Conservation (phyloP, 2,113 vertebrate genomes). For the Hydrolagus affinis region DNA sequence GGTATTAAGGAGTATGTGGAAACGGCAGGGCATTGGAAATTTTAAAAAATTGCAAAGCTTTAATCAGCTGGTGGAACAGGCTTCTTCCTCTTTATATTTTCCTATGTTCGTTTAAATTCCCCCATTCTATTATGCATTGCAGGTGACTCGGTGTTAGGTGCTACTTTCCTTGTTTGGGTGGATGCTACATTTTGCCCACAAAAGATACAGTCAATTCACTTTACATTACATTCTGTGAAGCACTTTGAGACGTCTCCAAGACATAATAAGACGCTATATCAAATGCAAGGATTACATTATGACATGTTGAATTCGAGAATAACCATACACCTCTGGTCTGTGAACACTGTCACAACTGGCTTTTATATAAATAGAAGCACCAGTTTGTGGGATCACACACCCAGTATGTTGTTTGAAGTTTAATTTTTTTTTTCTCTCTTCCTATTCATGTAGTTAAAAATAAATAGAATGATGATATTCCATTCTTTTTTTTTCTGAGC, state of each 20-base stretch:
- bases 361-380: neutral
- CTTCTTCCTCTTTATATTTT: too few relatives aligned
- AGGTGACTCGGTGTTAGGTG: neutral
- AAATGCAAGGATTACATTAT: too few relatives aligned
- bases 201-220: too few relatives aligned
- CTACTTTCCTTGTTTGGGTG: slow-evolving; percentile 18
- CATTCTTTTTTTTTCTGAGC: neutral
- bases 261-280: too few relatives aligned
- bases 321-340: neutral
- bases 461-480: slow-evolving; percentile 8
- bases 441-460: neutral
- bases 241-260: too few relatives aligned
- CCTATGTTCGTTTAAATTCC: neutral
- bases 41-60: too few relatives aligned
- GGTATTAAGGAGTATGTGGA: too few relatives aligned
- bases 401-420: neutral
- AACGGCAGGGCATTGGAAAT: too few relatives aligned
- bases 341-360: neutral
- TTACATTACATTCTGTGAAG: too few relatives aligned
- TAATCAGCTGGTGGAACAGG: too few relatives aligned
- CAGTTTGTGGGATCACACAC: neutral
- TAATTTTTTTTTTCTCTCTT: neutral
- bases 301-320: neutral
- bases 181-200: neutral
- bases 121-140: neutral